Conservation (phyloP, 1,140 invertebrate genomes). For the Bicyclus anynana region DNA sequence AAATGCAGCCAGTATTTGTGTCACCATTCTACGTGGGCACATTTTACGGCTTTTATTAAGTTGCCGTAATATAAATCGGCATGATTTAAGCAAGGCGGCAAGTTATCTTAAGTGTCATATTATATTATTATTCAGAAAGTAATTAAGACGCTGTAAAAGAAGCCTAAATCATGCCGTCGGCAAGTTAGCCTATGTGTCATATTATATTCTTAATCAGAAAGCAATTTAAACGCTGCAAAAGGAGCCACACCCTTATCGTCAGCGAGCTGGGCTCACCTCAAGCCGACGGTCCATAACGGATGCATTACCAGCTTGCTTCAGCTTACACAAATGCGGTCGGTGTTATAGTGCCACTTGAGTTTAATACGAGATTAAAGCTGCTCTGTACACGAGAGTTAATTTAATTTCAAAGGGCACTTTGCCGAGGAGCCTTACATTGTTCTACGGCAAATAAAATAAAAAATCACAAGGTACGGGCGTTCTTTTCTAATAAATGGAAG, state of each 20-base stretch:
- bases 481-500: background rate
- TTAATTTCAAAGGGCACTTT: conserved; percentile 20
- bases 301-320: conserved; percentile 34
- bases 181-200: too few relatives aligned
- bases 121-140: too few relatives aligned
- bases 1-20: too few relatives aligned
- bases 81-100: too few relatives aligned
- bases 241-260: conserved; percentile 11
- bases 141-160: too few relatives aligned
- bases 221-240: conserved; percentile 7
- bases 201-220: too few relatives aligned
- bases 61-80: too few relatives aligned
- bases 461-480: background rate
- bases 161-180: too few relatives aligned
- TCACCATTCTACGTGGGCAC: too few relatives aligned
- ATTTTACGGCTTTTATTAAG: too few relatives aligned
- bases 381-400: conserved; percentile 24
- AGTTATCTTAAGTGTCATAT: too few relatives aligned
- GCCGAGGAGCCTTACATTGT: background rate
- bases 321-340: conserved; percentile 35
- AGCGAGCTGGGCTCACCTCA: conserved; percentile 28
- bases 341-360: conserved; percentile 35
- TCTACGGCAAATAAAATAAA: background rate
- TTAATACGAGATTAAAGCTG: conserved; percentile 32
- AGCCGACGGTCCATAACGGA: conserved; percentile 33